These are phyloP conservation scores for Drosophila vallismaia DNA, from an alignment of 2,888 invertebrate species.

Conservation along the genomic window DNA sequence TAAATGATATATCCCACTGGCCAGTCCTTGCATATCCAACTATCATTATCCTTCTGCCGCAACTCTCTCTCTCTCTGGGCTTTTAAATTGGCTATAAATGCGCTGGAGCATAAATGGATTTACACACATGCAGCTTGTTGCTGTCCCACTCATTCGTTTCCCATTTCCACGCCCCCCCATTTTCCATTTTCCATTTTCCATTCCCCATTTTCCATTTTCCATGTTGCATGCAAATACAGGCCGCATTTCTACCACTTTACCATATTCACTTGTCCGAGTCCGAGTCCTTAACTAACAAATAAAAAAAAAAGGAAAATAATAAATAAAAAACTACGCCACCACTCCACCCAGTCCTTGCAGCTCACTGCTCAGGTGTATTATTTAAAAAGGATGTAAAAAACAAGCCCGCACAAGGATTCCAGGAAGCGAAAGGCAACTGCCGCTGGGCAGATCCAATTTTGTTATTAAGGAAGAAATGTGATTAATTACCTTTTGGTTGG, in stretches of 20 bases:
- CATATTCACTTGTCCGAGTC: slow-evolving; percentile 7
- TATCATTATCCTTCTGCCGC: slow-evolving; percentile 23
- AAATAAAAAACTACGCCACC: background rate
- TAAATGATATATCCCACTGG: slow-evolving; percentile 38
- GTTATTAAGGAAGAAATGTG: background rate
- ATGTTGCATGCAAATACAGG: slow-evolving; percentile 68
- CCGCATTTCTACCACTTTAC: slow-evolving; percentile 18
- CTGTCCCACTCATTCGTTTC: slow-evolving; percentile 21
- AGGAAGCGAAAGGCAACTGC: slow-evolving; percentile 36
- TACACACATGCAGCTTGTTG: slow-evolving; percentile 75
- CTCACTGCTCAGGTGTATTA: background rate
- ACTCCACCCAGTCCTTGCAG: background rate
- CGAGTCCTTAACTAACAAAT: slow-evolving; percentile 13
- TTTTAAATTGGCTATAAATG: slow-evolving; percentile 77
- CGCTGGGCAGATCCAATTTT: slow-evolving; percentile 4
- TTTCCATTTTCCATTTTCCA: background rate
- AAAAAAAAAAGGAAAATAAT: background rate
- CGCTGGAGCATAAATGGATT: slow-evolving; percentile 76
- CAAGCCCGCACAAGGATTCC: background rate
- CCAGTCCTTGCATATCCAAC: slow-evolving; percentile 14
- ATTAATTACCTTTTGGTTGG: background rate
- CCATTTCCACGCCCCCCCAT: slow-evolving; percentile 13
- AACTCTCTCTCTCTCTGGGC: slow-evolving; percentile 33
- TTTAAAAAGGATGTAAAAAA: background rate
- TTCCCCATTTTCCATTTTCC: slow-evolving; percentile 53